Evolutionary conservation across 1,140 invertebrate species (phyloP).

Genomic region (Scaptomyza pallida): DNA sequence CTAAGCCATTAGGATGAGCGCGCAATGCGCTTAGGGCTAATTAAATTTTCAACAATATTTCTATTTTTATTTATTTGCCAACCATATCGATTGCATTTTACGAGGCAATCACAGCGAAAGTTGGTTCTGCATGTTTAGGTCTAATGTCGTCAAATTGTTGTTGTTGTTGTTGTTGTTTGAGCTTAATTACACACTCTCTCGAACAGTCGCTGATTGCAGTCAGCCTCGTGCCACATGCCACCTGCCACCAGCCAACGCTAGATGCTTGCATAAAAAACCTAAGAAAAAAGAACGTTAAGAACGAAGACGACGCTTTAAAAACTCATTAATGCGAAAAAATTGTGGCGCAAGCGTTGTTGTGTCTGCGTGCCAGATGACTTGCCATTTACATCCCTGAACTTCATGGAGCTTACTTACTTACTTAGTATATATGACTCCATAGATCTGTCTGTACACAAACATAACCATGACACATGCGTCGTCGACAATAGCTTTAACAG

Average conservation of each 20-base stretch:
- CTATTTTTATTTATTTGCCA: background rate
- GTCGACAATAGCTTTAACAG: slow-evolving; percentile 6
- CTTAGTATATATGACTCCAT: background rate
- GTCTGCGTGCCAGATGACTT: slow-evolving; percentile 23
- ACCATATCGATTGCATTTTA: slow-evolving; percentile 58
- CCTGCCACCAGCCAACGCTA: background rate
- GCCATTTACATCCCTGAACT: slow-evolving; percentile 31
- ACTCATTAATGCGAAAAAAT: slow-evolving; percentile 46
- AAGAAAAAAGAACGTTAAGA: slow-evolving; percentile 25
- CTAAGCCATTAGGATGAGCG: slow-evolving; percentile 27
- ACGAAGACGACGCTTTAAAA: slow-evolving; percentile 35
- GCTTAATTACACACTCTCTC: slow-evolving; percentile 43
- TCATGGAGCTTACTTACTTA: slow-evolving; percentile 13
- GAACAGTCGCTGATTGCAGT: slow-evolving; percentile 41
- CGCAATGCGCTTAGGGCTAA: slow-evolving; percentile 64
- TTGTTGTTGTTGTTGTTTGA: slow-evolving; percentile 10
- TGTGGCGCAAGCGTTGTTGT: slow-evolving; percentile 20
- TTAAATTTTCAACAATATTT: slow-evolving; percentile 57
- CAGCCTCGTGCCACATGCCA: slow-evolving; percentile 19
- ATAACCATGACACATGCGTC: slow-evolving; percentile 11
- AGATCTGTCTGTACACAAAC: background rate
- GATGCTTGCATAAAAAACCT: background rate
- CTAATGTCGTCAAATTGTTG: slow-evolving; percentile 32
- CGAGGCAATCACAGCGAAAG: slow-evolving; percentile 31
- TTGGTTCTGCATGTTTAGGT: slow-evolving; percentile 15